phyloP scores from a whole-genome alignment of 1,140 invertebrate genomes.

The Zelostemma sp. region DNA sequence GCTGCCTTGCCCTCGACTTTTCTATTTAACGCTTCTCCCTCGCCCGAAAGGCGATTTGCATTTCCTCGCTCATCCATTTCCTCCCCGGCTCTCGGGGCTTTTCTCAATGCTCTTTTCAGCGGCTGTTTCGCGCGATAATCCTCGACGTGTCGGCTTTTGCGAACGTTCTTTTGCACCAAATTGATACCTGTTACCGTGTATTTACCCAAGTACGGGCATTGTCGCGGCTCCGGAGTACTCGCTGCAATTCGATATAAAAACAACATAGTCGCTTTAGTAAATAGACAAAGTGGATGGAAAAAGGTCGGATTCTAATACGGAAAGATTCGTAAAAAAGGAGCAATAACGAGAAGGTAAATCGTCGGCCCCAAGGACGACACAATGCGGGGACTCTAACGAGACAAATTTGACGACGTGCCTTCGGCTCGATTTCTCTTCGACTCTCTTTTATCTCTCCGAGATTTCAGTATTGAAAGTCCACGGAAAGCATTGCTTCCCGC shows the following conservation, averaged over 20 bases:
- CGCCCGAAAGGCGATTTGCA: not conserved
- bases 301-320: not conserved
- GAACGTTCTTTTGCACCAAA: conserved; percentile 66
- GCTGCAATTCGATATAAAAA: conserved; percentile 67
- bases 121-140: conserved; percentile 53
- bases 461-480: conserved; percentile 41
- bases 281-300: not conserved
- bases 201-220: conserved; percentile 79
- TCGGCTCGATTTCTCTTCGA: conserved; percentile 39
- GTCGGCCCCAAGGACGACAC: conserved; percentile 61
- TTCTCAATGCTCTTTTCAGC: conserved; percentile 53
- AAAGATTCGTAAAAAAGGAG: conserved; percentile 31
- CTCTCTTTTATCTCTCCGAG: conserved; percentile 39
- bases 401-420: conserved; percentile 67
- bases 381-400: conserved; percentile 70
- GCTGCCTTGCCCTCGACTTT: conserved; percentile 21
- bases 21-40: not conserved
- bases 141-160: conserved; percentile 66
- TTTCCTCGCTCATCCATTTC: conserved; percentile 5
- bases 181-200: conserved; percentile 75
- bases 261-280: not conserved
- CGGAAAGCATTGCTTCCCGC: conserved; percentile 12
- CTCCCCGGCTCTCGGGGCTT: conserved; percentile 29
- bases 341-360: conserved; percentile 58
- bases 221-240: conserved; percentile 73